phyloP scores from a whole-genome alignment of 2,888 invertebrate species.

The Watsonalla binaria region DNA sequence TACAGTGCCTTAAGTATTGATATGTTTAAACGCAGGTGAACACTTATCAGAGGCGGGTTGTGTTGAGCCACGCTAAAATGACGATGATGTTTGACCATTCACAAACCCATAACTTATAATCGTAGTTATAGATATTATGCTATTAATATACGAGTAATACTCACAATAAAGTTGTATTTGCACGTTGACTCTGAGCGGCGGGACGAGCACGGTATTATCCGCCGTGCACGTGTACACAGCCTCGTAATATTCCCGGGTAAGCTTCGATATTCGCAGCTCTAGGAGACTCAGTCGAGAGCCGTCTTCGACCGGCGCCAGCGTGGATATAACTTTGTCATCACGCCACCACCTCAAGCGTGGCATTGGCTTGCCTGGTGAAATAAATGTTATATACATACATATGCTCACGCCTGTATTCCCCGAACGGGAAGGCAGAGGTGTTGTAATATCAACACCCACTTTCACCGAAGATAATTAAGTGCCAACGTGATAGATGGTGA shows the following conservation, averaged over 20 bases:
- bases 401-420: too few relatives aligned
- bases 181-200: constrained; percentile 81
- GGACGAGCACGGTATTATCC: constrained; percentile 83
- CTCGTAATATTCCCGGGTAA: constrained; percentile 82
- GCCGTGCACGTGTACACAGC: constrained; percentile 85
- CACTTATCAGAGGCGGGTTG: too few relatives aligned
- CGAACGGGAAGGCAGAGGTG: too few relatives aligned
- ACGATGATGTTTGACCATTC: too few relatives aligned
- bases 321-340: constrained; percentile 64
- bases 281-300: constrained; percentile 51
- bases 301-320: constrained; percentile 55
- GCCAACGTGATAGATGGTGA: too few relatives aligned
- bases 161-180: constrained; percentile 83
- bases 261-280: constrained; percentile 56
- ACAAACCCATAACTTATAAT: too few relatives aligned
- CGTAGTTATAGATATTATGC: too few relatives aligned
- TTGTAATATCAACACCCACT: too few relatives aligned
- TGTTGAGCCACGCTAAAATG: too few relatives aligned
- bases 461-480: too few relatives aligned
- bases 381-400: background rate
- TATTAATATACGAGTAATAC: constrained; percentile 39
- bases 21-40: too few relatives aligned
- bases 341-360: constrained; percentile 72
- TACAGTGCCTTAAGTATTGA: too few relatives aligned
- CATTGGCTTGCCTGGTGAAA: constrained; percentile 61